phyloP scores from a whole-genome alignment of 2,797 vertebrate genomes.

The Sebastes steindachneri region DNA sequence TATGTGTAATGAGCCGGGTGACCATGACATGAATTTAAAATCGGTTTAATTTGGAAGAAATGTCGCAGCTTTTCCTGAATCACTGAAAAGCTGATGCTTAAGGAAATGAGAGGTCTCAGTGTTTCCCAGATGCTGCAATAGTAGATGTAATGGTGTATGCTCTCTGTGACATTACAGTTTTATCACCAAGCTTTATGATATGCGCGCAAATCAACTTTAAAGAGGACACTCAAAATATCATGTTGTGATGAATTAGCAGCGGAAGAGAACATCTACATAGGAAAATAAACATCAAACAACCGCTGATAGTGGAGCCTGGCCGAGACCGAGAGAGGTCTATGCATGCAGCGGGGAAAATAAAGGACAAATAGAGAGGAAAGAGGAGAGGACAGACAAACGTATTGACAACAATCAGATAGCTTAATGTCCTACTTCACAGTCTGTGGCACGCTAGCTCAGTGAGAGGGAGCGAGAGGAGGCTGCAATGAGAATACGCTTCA shows the following conservation, averaged over 20 bases:
- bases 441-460: slow-evolving; percentile 7
- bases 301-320: slow-evolving; percentile 3
- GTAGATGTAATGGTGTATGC: not conserved
- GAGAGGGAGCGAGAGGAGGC: not conserved
- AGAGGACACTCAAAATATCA: not conserved
- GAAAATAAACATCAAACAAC: not conserved
- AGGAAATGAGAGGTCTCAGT: slow-evolving; percentile 11
- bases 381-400: not conserved
- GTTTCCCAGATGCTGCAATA: slow-evolving; percentile 5
- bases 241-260: slow-evolving; percentile 1
- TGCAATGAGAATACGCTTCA: not conserved
- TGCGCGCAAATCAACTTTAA: slow-evolving; percentile 14
- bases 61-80: slow-evolving; percentile 5
- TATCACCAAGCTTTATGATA: slow-evolving; percentile 21
- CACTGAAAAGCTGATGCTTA: slow-evolving; percentile 7
- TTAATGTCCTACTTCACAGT: slow-evolving; percentile 21
- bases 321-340: not conserved
- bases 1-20: slow-evolving; percentile 26
- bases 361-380: not conserved
- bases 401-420: slow-evolving; percentile 21
- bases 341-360: not conserved
- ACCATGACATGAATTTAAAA: slow-evolving; percentile 35
- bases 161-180: slow-evolving; percentile 10
- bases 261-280: not conserved
- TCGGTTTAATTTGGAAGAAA: not conserved